Evolutionary conservation across 2,888 invertebrate species (phyloP), one percentile per base, ranked within the genome.

Genomic region (Digitonthophagus gazella): DNA sequence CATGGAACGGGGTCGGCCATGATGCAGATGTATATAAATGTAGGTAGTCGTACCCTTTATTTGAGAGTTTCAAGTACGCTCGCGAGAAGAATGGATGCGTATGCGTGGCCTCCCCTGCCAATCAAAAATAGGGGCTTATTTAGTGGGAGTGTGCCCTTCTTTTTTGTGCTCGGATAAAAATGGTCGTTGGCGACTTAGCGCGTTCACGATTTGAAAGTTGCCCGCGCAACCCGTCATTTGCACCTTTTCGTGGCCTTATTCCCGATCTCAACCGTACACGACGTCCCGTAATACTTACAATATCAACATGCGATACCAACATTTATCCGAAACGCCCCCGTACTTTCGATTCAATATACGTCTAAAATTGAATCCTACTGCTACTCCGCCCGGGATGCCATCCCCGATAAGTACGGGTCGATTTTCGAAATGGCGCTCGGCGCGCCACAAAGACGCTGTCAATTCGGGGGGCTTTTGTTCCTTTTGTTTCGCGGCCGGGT

Each of bases 1-100:
- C 65, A 65, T 65, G 65, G 15, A 55, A 55, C 16, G 55, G 65
- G 65, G 65, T 54, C 56, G 55, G 65, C 14, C 54, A 55, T 65
- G 20, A 61, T 61, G 61, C 61, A 61, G 19, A 61, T 61, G 61
- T 61, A 61, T 61, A 61, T 19, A 58, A 58, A 61, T 61, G 61
- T 61, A 61, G 61, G 61, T 20, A 61, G 61, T 3, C 28, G 28
- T 61, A 61, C 61, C 61, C 61, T 61, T 61, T 61, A 61, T 61
- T 61, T 61, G 61, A 16, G 61, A 61, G 18, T 18, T 20, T 20
- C 61, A 61, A 61, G 61, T 61, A 61, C 61, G 20, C 61, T 61
- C 20, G 18, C 18, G 19, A 61, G 19, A 18, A 19, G 61, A 61
- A 61, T 61, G 19, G 61, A 20, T 19, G 61, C 20, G 61, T 19